Evolutionary conservation across 1,140 invertebrate species (phyloP).

Genomic region (Drosophila simulans): DNA sequence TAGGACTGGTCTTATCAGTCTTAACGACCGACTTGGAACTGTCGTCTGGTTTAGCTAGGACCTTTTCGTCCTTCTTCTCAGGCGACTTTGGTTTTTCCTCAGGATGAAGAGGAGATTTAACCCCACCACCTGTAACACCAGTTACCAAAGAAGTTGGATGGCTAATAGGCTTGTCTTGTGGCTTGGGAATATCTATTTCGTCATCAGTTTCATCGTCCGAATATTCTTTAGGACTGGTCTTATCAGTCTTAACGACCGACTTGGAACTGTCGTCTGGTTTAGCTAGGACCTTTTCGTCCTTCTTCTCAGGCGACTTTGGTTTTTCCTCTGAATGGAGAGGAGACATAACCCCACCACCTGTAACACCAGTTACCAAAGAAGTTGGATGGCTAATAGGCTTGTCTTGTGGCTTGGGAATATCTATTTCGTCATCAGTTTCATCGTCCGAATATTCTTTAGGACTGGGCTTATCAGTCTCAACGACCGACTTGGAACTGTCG

Average conservation of each 20-base stretch:
- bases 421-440: conserved; percentile 1
- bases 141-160: too few species aligned
- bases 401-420: neutral
- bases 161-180: neutral
- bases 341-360: neutral
- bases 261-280: neutral
- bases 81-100: neutral
- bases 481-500: conserved; percentile 16
- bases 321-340: neutral
- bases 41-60: conserved; percentile 5
- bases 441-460: neutral
- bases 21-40: conserved; percentile 15
- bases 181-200: neutral
- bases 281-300: neutral
- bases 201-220: neutral
- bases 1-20: neutral
- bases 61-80: neutral
- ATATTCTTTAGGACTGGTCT: neutral
- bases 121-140: too few species aligned
- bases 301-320: neutral
- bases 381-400: neutral
- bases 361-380: neutral
- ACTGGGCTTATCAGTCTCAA: neutral
- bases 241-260: neutral
- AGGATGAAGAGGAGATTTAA: neutral